Base-by-base conservation (phyloP, 2,888 invertebrate genomes). In the Yponomeuta malinellus region DNA sequence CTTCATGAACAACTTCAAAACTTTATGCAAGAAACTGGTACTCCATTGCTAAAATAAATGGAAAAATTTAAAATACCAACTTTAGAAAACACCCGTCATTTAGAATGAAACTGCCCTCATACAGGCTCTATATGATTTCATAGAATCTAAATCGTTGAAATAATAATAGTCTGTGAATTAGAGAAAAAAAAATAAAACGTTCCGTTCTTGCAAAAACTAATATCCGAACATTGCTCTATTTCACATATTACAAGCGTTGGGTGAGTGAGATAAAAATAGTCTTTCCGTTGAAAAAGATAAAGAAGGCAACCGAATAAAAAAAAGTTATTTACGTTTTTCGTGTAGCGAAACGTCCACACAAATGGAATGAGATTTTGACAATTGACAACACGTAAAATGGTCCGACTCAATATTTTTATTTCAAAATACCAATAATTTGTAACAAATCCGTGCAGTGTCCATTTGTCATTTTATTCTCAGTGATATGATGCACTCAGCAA, bases 401-500 rank as follows among this genome's bases (percentile, higher is more conserved):
- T 59, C 5, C 52, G 52, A 15, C 15, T 59, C 52, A 59, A 59
- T 59, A 59, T 59, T 59, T 59, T 59, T 59, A 59, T 59, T 59
- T 59, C 52, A 12, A 12, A 59, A 59, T 15, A 59, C 29, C 15
- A 29, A 63, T 23, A 15, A 12, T 15, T 15, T 59, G 12, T 15
- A 15, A 59, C 3, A 59, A 59, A 59, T 59, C 12, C 1, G 12
- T 59, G 52, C 15, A 15, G 12, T 15, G 52, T 29, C 31, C 4
- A 12, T 31, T 65, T 65, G 29, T 10, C 29, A 10, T 65, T 10
- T 31, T n/a, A 65, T 31, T n/a, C 33, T 29, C 5, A 65, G 65
- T 23, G 29, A 23, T 33, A 29, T 65, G 29, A 12, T 29, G 65
- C 33, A 65, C 33, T 63, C 52, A 71, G 71, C 72, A 70, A 90